Percentiles rank a stretch among this genome's conserved stretches.
These are phyloP conservation scores for Ascidia mentula DNA, from an alignment of 23 tunicate genomes.

Conservation along the genomic window DNA sequence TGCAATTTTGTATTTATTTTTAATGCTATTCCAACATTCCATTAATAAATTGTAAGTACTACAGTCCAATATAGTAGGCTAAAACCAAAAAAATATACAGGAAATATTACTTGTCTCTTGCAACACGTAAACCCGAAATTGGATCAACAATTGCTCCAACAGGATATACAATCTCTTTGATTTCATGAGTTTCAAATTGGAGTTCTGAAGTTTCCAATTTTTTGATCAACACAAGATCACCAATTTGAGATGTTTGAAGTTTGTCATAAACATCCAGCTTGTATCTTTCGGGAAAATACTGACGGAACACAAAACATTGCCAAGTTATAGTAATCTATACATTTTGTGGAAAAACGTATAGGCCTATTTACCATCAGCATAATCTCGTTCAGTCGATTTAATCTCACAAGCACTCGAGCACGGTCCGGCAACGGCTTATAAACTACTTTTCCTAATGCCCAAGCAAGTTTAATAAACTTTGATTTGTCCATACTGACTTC, in stretches of 20 bases:
- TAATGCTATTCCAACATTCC: too few species aligned
- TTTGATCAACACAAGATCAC: constrained; percentile 76
- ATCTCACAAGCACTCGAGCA: constrained; percentile 57
- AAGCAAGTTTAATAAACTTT: constrained; percentile 46
- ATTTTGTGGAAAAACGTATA: too few species aligned
- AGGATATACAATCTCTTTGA: constrained; percentile 56
- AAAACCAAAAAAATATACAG: not conserved
- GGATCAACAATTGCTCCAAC: constrained; percentile 85
- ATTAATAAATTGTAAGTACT: too few species aligned
- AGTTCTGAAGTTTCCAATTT: constrained; percentile 45
- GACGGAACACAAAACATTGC: not conserved
- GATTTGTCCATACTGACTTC: constrained; percentile 28
- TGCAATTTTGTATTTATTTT: too few species aligned
- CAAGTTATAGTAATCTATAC: too few species aligned
- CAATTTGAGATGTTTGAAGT: constrained; percentile 39
- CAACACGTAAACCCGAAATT: constrained; percentile 77
- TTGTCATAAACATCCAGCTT: constrained; percentile 54
- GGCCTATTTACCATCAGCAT: constrained; percentile 47
- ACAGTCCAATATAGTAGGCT: too few species aligned
- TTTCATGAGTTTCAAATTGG: constrained; percentile 80
- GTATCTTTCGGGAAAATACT: constrained; percentile 69
- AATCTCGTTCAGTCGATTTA: constrained; percentile 61
- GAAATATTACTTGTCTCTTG: constrained; percentile 36
- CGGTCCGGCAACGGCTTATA: constrained; percentile 55
- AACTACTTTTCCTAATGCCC: constrained; percentile 75